Evolutionary conservation across 2,113 vertebrate species (phyloP), one percentile per base, ranked within the genome.

Genomic region (Phyllostomus discolor): DNA sequence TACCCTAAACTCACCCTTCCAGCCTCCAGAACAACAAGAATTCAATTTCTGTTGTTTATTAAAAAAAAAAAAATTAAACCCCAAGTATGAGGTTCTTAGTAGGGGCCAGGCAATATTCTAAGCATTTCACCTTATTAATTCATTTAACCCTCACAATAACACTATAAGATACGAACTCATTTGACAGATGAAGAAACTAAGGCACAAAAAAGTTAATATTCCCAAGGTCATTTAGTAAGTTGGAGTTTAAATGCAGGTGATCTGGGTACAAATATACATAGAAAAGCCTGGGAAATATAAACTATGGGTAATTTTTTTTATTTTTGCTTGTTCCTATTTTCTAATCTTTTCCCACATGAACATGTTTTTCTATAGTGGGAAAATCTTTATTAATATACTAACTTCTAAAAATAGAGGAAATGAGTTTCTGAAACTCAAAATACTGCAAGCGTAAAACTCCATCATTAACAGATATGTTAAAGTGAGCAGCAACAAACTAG

Each of bases 301-400:
- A 43, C 84, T 33, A 31, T 20, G 12, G 41, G 24, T 81, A 6
- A 28, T 41, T 46, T 70, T 83, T 38, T 70, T 79, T 43, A 20
- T 10, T 57, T 48, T 76, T 89, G 31, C 19, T 91, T 78, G 41
- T 78, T 73, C 20, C 22, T 59, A 76, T 19, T 91, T 88, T 84
- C 64, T 89, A 94, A 73, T 67, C 79, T 86, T 88, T 95, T 62
- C 19, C 33, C 24, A 31, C 33, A 89, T 83, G 78, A 93, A 83
- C 4, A 59, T 28, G 4, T 62, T 26, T n/a, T 88, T 76, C 82
- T 82, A 3, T 59, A 26, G 92, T 81, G 66, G 93, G 22, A 76
- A 96, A 79, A 41, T 57, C 17, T 88, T 91, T 67, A 90, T 75
- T 95, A 57, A 50, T 7, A 92, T 70, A 67, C 52, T 92, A 89